Base-by-base conservation (phyloP, 2,113 vertebrate species). In the Ochotona curzoniae region DNA sequence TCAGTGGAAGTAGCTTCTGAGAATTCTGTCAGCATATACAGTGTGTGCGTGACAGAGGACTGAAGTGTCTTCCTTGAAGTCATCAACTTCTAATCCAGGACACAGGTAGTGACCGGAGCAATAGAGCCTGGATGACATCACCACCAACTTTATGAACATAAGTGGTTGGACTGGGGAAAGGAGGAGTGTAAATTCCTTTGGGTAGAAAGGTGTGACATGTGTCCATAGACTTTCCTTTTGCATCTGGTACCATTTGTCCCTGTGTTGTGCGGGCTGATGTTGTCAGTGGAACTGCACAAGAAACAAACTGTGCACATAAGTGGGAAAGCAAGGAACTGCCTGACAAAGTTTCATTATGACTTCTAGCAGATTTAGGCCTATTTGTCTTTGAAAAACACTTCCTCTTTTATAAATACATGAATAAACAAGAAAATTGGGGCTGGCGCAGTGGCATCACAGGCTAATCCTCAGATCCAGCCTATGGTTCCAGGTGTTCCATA, bases 21-120 rank as follows among this genome's bases (percentile, higher is more conserved):
- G 8, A 79, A 54, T 47, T 47, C 7, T 5, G 54, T 14, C 20
- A 44, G 7, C 28, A 10, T 60, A 8, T 20, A 49, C 7, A 66
- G 21, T 38, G 26, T 73, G 66, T 75, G n/a, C 80, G 28, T 84
- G 17, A 11, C 2, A 17, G 2, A 7, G 3, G 26, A 51, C 23
- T 18, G 1, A 63, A 5, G 25, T 47, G 1, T 2, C 54, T 91
- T 63, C 6, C 15, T 89, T n/a, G 67, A 84, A 47, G 69, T 60
- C 2, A 67, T 23, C 5, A n/a, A 26, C 1, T 80, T 8, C 44
- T 76, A 1, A 26, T 2, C 1, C 25, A 28, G 15, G 4, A 8
- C 10, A 54, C 20, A 70, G 6, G 10, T 89, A 18, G 15, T 51
- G 44, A 28, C 35, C 78, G 47, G 4, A n/a, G 3, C 30, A 91